phyloP scores from a whole-genome alignment of 2,888 invertebrate species.

The Dryococelus australis region DNA sequence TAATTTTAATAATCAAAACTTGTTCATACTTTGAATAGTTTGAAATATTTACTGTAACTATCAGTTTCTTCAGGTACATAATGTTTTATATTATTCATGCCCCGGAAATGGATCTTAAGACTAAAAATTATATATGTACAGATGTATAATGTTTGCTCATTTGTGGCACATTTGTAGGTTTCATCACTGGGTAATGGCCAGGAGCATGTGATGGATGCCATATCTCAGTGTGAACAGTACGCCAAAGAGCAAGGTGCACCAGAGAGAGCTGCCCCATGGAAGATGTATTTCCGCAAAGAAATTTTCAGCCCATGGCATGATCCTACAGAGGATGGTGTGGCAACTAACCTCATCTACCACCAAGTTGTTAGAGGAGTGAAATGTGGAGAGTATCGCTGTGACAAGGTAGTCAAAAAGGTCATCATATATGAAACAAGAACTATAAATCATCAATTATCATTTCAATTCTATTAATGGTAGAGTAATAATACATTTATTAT shows the following conservation, averaged over 20 bases:
- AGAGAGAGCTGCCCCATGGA: slow-evolving; percentile 88
- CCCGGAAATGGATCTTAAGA: too few species aligned
- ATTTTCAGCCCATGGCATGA: slow-evolving; percentile 94
- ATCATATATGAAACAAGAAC: background rate
- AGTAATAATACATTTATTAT: background rate
- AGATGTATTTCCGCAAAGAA: slow-evolving; percentile 86
- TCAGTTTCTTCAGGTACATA: too few species aligned
- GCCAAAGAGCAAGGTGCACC: slow-evolving; percentile 88
- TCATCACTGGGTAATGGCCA: slow-evolving; percentile 87
- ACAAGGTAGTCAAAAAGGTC: slow-evolving; percentile 55
- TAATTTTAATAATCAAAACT: too few species aligned
- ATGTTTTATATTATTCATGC: too few species aligned
- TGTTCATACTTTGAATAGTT: too few species aligned
- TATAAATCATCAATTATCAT: slow-evolving; percentile 41
- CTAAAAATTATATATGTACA: too few species aligned
- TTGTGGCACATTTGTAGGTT: slow-evolving; percentile 60
- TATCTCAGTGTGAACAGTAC: slow-evolving; percentile 95
- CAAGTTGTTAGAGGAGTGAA: slow-evolving; percentile 89
- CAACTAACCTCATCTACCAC: slow-evolving; percentile 89
- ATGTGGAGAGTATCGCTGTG: slow-evolving; percentile 90
- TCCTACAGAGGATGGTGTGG: slow-evolving; percentile 78
- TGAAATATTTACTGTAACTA: too few species aligned
- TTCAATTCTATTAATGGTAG: background rate
- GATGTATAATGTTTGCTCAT: background rate
- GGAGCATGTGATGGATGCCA: slow-evolving; percentile 95